Evolutionary conservation across 1,140 invertebrate species (phyloP), one percentile per base, ranked within the genome.

Genomic region (Coenobita brevimanus): DNA sequence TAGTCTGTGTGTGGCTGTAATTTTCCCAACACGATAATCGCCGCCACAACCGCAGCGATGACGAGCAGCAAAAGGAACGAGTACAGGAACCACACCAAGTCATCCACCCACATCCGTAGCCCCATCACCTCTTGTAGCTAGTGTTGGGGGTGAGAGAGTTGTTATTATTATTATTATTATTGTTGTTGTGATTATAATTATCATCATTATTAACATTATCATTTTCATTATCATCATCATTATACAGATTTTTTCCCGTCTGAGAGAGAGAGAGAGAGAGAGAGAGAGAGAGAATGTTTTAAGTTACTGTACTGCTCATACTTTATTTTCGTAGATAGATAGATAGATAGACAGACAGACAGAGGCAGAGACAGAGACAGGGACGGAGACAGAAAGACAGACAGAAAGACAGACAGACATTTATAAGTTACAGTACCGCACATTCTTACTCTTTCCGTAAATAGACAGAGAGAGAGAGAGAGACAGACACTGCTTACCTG

Each of bases 101-200:
- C 78, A 27, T 88, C 86, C 38, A 88, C 36, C 86, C 86, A 88
- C n/a, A 62, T 17, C 21, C 38, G 33, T 64, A 82, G 67, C 0
- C 86, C 86, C 86, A 88, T 88, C 36, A 88, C 86, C 41, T 88
- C 86, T 36, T 88, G 86, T 13, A 88, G 69, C 86, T 88, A 17
- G n/a, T n/a, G n/a, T n/a, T n/a, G n/a, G n/a, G n/a, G n/a, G n/a
- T n/a, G n/a, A n/a, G n/a, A n/a, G n/a, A n/a, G n/a, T n/a, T n/a
- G n/a, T n/a, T n/a, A n/a, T n/a, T n/a, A n/a, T n/a, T n/a, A n/a
- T n/a, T n/a, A n/a, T n/a, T n/a, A n/a, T n/a, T n/a, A n/a, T n/a
- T n/a, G n/a, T n/a, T n/a, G n/a, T n/a, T n/a, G n/a, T n/a, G n/a
- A n/a, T n/a, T n/a, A n/a, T n/a, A n/a, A n/a, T n/a, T n/a, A n/a